Conservation (phyloP, 1,140 invertebrate genomes). For the Ceratitis capitata region DNA sequence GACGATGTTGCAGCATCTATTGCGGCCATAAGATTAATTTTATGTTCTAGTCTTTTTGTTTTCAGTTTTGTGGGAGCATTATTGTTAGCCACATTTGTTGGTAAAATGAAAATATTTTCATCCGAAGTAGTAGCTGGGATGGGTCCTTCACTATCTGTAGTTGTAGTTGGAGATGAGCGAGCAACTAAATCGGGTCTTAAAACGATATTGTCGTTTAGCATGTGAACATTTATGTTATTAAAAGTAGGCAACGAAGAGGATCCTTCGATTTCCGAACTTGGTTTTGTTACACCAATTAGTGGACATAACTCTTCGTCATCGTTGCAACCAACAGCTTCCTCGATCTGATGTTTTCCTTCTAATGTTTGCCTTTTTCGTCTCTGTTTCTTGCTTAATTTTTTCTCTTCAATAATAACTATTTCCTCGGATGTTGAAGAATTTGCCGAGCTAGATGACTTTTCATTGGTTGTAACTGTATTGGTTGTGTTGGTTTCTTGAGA, state of each 20-base stretch:
- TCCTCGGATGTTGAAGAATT: conserved; percentile 60
- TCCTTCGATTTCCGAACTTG: conserved; percentile 46
- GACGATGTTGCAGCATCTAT: conserved; percentile 62
- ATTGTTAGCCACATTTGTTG: conserved; percentile 1
- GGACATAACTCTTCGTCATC: conserved; percentile 50
- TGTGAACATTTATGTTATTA: not conserved
- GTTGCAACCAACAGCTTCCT: conserved; percentile 44
- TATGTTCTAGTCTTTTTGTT: conserved; percentile 61
- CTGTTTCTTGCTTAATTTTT: conserved; percentile 60
- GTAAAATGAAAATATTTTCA: conserved; percentile 49
- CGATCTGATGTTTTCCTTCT: conserved; percentile 46
- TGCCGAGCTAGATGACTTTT: conserved; percentile 50
- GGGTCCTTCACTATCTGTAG: conserved; percentile 57
- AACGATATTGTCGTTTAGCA: not conserved
- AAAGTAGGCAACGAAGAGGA: not conserved
- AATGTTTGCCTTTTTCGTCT: conserved; percentile 50
- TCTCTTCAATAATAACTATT: conserved; percentile 56
- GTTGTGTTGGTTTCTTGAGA: conserved; percentile 41
- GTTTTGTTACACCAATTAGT: conserved; percentile 53
- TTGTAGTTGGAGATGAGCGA: conserved; percentile 46
- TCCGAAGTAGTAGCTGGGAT: conserved; percentile 61
- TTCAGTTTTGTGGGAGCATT: conserved; percentile 50
- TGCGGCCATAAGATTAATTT: conserved; percentile 61
- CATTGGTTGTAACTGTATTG: conserved; percentile 41
- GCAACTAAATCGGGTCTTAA: conserved; percentile 24